Conservation (phyloP, 2,797 vertebrate genomes). For the Rhadinocentrus ornatus region DNA sequence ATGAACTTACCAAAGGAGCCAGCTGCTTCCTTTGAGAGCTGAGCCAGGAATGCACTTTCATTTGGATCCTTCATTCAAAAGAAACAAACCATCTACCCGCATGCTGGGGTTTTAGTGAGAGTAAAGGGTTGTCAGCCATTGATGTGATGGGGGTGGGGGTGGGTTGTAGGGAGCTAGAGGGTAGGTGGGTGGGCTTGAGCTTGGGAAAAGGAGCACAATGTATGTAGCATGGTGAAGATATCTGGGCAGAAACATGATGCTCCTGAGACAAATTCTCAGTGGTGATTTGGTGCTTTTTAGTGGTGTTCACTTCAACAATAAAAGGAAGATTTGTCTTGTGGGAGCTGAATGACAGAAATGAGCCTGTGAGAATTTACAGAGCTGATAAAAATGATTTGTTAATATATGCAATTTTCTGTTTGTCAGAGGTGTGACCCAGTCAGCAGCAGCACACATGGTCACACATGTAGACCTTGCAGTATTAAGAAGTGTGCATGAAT, state of each 20-base stretch:
- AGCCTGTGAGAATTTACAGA: too few species aligned
- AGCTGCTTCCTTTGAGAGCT: constrained; percentile 66
- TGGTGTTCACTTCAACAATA: not conserved
- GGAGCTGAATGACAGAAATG: not conserved
- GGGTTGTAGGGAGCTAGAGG: constrained; percentile 18
- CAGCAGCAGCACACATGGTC: not conserved
- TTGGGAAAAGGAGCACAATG: constrained; percentile 42
- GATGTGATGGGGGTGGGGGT: constrained; percentile 51
- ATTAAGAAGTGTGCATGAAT: not conserved
- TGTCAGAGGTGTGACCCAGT: not conserved
- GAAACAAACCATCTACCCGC: constrained; percentile 74
- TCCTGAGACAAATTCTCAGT: constrained; percentile 34
- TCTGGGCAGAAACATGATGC: constrained; percentile 40
- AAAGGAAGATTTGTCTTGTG: not conserved
- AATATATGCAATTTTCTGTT: too few species aligned
- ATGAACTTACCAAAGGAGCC: constrained; percentile 55
- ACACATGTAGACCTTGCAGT: not conserved
- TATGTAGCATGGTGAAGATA: constrained; percentile 37
- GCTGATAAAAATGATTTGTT: too few species aligned
- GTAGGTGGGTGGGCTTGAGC: constrained; percentile 33
- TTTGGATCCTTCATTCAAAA: constrained; percentile 75
- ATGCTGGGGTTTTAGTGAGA: constrained; percentile 69
- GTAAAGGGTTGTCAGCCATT: constrained; percentile 65
- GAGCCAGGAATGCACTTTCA: constrained; percentile 74
- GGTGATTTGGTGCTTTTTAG: constrained; percentile 24